These are phyloP conservation scores for Varecia variegata DNA, from an alignment of 2,797 vertebrate genomes.

Conservation along the genomic window DNA sequence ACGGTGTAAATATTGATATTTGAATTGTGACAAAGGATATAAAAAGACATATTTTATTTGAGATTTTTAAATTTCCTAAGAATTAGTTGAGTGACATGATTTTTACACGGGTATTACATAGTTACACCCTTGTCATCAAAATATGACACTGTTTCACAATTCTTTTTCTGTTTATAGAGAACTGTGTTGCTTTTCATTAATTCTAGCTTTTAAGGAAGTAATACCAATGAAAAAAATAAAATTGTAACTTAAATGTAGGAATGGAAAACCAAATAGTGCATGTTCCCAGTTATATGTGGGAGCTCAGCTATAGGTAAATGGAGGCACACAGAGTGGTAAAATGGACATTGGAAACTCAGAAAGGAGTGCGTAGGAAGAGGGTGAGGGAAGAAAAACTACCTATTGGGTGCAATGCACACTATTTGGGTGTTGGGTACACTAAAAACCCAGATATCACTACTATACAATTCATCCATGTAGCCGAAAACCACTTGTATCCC, in stretches of 20 bases:
- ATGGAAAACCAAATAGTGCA: too few relatives aligned
- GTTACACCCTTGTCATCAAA: neutral
- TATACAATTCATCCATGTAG: too few relatives aligned
- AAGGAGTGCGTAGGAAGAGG: too few relatives aligned
- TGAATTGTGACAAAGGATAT: neutral
- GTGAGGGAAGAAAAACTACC: too few relatives aligned
- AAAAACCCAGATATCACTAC: too few relatives aligned
- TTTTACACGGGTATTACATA: neutral
- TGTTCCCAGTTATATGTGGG: too few relatives aligned
- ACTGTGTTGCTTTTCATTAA: neutral
- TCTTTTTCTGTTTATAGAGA: neutral
- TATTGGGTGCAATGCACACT: too few relatives aligned
- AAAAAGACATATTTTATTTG: neutral
- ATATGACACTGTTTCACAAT: neutral
- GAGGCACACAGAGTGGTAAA: too few relatives aligned
- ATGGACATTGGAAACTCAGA: too few relatives aligned
- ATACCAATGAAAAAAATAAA: neutral
- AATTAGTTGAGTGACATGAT: neutral
- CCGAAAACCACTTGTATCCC: too few relatives aligned
- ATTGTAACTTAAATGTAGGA: neutral
- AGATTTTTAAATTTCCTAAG: neutral
- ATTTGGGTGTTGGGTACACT: too few relatives aligned
- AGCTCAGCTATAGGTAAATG: too few relatives aligned
- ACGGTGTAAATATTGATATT: neutral
- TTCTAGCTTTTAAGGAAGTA: neutral